phyloP scores from a whole-genome alignment of 2,888 invertebrate species.

The Idaea biselata region DNA sequence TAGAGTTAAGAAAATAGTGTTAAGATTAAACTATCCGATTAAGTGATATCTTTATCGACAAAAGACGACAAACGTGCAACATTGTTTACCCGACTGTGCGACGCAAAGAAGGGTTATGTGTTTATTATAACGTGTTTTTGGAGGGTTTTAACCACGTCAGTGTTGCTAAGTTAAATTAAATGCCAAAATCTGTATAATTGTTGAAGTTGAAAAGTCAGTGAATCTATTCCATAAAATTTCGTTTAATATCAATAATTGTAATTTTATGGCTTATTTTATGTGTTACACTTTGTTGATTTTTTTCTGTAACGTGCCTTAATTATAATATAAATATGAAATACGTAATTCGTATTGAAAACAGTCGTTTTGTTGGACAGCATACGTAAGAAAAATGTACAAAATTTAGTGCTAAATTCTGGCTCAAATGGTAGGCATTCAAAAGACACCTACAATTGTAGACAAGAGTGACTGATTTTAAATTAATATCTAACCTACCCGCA shows the following conservation, averaged over 20 bases:
- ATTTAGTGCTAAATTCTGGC: not conserved
- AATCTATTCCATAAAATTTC: not conserved
- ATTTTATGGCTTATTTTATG: not conserved
- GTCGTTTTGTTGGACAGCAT: not conserved
- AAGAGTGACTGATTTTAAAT: conserved; percentile 8
- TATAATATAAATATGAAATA: not conserved
- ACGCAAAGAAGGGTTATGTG: too few relatives aligned
- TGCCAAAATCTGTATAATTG: not conserved
- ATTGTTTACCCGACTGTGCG: too few relatives aligned
- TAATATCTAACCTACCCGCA: conserved; percentile 53
- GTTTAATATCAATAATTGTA: not conserved
- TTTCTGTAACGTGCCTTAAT: not conserved
- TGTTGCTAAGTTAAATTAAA: not conserved
- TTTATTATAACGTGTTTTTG: not conserved
- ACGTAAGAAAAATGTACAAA: not conserved
- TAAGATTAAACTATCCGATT: not conserved
- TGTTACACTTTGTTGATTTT: not conserved
- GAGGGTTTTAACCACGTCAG: not conserved
- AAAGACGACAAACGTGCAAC: not conserved
- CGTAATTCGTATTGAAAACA: not conserved
- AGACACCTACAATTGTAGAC: not conserved
- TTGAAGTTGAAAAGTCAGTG: not conserved
- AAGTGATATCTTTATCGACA: not conserved
- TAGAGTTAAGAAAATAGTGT: not conserved
- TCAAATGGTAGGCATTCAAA: not conserved